Conservation (phyloP, 2,888 invertebrate genomes). For the Mesoligia furuncula region DNA sequence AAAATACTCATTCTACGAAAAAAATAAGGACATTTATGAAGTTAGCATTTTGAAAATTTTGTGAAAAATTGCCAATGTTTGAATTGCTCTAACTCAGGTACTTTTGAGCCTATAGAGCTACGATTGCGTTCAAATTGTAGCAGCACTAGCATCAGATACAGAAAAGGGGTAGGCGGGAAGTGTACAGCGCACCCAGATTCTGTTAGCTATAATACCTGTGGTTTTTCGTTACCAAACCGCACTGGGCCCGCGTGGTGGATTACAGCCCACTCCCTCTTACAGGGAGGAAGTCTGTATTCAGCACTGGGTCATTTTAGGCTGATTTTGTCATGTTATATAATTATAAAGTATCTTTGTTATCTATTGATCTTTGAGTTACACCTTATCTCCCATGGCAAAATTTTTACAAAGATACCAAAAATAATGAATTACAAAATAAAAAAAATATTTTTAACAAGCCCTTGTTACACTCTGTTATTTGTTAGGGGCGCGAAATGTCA, state of each 20-base stretch:
- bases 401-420: background rate
- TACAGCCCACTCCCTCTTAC: background rate
- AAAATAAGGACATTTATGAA: too few species aligned
- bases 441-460: conserved; percentile 40
- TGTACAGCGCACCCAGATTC: background rate
- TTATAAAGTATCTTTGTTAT: background rate
- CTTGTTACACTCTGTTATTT: conserved; percentile 38
- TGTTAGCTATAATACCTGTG: background rate
- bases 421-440: background rate
- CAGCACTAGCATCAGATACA: too few species aligned
- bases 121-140: too few species aligned
- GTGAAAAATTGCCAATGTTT: too few species aligned
- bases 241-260: background rate
- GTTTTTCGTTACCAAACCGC: background rate
- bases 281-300: background rate
- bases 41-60: too few species aligned
- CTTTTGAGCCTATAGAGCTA: too few species aligned
- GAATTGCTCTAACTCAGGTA: too few species aligned
- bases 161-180: background rate
- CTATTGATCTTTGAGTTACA: background rate
- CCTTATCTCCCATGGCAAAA: background rate
- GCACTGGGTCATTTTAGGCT: background rate
- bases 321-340: background rate
- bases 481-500: conserved; percentile 34
- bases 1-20: too few species aligned